phyloP scores from a whole-genome alignment of 2,797 vertebrate genomes.

The Danio tinwini region DNA sequence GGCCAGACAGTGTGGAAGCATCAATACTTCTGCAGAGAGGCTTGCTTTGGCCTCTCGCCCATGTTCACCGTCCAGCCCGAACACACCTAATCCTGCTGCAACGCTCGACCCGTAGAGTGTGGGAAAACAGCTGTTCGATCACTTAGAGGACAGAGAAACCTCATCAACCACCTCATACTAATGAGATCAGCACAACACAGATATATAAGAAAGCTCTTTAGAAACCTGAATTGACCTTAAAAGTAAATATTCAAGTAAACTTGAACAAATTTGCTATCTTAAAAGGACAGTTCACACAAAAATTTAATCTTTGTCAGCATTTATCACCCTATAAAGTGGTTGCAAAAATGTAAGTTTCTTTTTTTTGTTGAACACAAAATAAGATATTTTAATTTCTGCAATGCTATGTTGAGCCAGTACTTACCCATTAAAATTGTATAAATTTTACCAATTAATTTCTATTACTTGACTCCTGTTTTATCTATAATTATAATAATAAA shows the following conservation, averaged over 20 bases:
- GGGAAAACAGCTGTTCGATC: conserved; percentile 35
- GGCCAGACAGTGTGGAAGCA: conserved; percentile 29
- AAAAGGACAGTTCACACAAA: no score
- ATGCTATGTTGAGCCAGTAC: no score
- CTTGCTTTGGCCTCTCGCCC: conserved; percentile 24
- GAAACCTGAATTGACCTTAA: background rate
- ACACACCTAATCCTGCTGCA: conserved; percentile 46
- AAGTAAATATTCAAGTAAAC: background rate
- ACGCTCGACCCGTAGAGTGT: conserved; percentile 44
- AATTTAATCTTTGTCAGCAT: no score
- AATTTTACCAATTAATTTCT: no score
- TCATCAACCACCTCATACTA: background rate
- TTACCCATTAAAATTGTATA: no score
- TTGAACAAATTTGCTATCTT: background rate
- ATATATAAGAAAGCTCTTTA: background rate
- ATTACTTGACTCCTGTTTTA: no score
- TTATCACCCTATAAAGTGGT: no score
- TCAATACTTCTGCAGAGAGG: conserved; percentile 54
- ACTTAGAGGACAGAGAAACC: background rate
- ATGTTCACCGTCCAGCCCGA: conserved; percentile 16
- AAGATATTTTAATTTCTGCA: no score
- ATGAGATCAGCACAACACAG: background rate
- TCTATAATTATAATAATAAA: no score
- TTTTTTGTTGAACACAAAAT: no score
- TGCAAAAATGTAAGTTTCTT: no score